These are phyloP conservation scores for Myanophis thanlyinensis DNA, from an alignment of 2,113 vertebrate genomes.

Conservation along the genomic window DNA sequence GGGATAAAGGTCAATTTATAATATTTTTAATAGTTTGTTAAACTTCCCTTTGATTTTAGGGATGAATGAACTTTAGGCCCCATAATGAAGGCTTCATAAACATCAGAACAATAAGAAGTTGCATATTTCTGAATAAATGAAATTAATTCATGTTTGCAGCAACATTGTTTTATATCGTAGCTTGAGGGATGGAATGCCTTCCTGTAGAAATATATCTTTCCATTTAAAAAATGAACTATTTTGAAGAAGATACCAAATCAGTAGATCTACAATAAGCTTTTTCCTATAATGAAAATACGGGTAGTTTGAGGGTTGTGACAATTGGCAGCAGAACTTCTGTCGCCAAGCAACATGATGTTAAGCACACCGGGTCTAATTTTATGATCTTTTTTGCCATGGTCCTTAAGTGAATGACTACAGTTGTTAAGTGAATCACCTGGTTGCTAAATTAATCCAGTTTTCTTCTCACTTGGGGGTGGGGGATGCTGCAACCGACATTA, in stretches of 20 bases:
- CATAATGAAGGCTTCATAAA: background rate
- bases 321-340: background rate
- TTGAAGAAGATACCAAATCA: background rate
- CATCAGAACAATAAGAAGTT: background rate
- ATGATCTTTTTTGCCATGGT: background rate
- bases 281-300: background rate
- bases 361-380: background rate
- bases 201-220: background rate
- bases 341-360: background rate
- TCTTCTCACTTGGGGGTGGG: fast-evolving
- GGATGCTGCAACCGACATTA: background rate
- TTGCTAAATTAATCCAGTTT: background rate
- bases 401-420: background rate
- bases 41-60: background rate
- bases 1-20: background rate
- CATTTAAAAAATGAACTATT: background rate
- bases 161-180: background rate
- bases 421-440: background rate
- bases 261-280: background rate
- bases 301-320: background rate
- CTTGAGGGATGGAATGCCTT: background rate
- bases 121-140: background rate
- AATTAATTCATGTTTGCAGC: background rate
- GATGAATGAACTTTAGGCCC: background rate
- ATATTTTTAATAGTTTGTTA: background rate